A percentile compares a stretch with the other conserved stretches of the same genome.
Conservation (phyloP, 1,140 invertebrate species). For the Arctopsyche grandis region DNA sequence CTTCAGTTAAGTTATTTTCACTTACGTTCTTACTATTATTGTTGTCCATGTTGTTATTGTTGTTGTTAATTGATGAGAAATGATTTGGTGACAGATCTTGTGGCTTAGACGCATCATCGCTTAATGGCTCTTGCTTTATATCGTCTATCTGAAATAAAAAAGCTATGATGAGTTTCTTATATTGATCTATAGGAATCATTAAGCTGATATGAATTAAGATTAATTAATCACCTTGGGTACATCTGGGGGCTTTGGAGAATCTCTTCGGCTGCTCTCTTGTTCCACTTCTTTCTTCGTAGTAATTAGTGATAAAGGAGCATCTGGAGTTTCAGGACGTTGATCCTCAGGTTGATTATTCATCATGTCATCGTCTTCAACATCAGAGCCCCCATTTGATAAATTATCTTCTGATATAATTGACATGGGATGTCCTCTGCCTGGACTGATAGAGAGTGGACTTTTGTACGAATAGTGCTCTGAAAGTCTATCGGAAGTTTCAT, state of each 20-base stretch:
- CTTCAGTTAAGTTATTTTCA: conserved; percentile 63
- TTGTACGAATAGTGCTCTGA: conserved; percentile 65
- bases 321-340: conserved; percentile 70
- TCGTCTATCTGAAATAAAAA: conserved; percentile 59
- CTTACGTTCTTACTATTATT: conserved; percentile 63
- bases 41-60: conserved; percentile 63
- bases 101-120: conserved; percentile 64
- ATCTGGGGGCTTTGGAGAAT: conserved; percentile 64
- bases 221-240: conserved; percentile 63
- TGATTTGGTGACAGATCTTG: conserved; percentile 60
- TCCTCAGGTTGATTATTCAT: conserved; percentile 66
- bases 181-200: neutral
- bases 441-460: conserved; percentile 64
- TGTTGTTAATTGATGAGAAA: conserved; percentile 65
- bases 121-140: conserved; percentile 67
- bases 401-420: conserved; percentile 70
- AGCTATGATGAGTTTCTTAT: conserved; percentile 9
- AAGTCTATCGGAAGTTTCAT: conserved; percentile 65
- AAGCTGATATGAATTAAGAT: neutral
- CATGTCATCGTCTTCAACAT: conserved; percentile 71
- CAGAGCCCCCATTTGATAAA: conserved; percentile 69
- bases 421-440: conserved; percentile 63
- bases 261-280: conserved; percentile 61
- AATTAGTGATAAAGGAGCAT: conserved; percentile 74
- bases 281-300: conserved; percentile 66